phyloP scores from a whole-genome alignment of 2,113 vertebrate species.

The Pantherophis guttatus region DNA sequence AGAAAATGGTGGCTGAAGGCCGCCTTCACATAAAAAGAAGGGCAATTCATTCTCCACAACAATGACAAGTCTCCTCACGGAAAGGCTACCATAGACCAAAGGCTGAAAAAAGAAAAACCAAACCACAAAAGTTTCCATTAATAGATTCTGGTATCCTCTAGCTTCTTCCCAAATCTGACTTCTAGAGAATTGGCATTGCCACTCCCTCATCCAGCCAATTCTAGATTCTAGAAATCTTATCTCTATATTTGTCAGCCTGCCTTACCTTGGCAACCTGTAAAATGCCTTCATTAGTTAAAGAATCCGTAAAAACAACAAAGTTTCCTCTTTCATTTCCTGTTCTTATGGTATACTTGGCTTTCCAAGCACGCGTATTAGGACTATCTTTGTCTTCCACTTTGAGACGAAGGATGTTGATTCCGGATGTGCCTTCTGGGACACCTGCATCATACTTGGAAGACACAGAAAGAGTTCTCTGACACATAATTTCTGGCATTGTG shows the following conservation, averaged over 20 bases:
- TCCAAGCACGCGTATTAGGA: conserved; percentile 69
- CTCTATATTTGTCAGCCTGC: rapidly evolving
- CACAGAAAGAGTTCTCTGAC: not conserved
- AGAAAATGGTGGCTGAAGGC: rapidly evolving
- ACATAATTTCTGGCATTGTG: not conserved
- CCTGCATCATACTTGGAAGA: conserved; percentile 41
- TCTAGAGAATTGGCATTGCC: not conserved
- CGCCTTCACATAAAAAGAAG: conserved; percentile 55
- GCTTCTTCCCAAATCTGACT: not conserved
- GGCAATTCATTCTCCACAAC: conserved; percentile 72
- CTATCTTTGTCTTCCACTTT: conserved; percentile 71
- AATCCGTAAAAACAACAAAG: conserved; percentile 74
- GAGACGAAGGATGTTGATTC: conserved; percentile 57
- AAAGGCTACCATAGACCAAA: conserved; percentile 59
- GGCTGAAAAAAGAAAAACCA: conserved; percentile 56
- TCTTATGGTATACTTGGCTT: conserved; percentile 65
- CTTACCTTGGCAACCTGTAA: conserved; percentile 77
- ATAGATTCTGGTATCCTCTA: not conserved
- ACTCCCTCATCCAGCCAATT: not conserved
- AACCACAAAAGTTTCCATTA: conserved; percentile 14
- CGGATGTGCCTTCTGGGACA: conserved; percentile 30
- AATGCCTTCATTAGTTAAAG: conserved; percentile 76
- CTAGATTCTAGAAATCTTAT: not conserved
- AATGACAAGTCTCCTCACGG: conserved; percentile 46
- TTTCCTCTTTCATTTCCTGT: conserved; percentile 68